These are phyloP conservation scores for Drosophila sturtevanti DNA, from an alignment of 1,140 invertebrate genomes.

Conservation along the genomic window DNA sequence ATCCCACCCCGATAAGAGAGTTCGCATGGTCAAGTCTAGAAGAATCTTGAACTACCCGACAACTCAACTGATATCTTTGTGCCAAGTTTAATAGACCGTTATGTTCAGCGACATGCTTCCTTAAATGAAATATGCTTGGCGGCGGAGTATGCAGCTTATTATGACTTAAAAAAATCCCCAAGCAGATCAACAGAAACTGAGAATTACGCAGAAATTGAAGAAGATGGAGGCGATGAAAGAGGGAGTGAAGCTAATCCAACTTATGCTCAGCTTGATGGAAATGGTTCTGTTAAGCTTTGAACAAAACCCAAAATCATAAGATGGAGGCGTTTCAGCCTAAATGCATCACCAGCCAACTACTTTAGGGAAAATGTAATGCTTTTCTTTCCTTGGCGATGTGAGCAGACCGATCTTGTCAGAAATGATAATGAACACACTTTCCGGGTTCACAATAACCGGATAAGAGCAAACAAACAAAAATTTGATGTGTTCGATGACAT, in stretches of 20 bases:
- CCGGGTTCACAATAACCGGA: background rate
- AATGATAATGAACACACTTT: background rate
- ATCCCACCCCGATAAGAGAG: too few relatives aligned
- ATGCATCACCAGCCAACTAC: background rate
- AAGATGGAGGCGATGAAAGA: too few relatives aligned
- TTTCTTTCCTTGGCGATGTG: background rate
- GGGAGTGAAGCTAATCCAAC: background rate
- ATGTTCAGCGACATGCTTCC: background rate
- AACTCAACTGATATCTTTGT: background rate
- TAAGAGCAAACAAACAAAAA: background rate
- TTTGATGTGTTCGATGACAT: conserved; percentile 1
- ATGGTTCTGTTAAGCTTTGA: background rate
- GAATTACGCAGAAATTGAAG: background rate
- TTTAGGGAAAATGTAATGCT: background rate
- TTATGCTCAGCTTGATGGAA: background rate
- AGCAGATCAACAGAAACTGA: background rate
- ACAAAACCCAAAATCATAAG: too few relatives aligned
- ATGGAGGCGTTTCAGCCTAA: background rate
- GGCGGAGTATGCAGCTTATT: background rate
- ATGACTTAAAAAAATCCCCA: background rate
- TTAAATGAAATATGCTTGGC: background rate
- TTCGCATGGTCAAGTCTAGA: too few relatives aligned
- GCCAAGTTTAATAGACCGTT: background rate
- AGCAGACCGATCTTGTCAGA: background rate
- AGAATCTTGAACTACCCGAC: background rate